Conservation (phyloP, 2,113 vertebrate genomes). For the Emberiza fucata region DNA sequence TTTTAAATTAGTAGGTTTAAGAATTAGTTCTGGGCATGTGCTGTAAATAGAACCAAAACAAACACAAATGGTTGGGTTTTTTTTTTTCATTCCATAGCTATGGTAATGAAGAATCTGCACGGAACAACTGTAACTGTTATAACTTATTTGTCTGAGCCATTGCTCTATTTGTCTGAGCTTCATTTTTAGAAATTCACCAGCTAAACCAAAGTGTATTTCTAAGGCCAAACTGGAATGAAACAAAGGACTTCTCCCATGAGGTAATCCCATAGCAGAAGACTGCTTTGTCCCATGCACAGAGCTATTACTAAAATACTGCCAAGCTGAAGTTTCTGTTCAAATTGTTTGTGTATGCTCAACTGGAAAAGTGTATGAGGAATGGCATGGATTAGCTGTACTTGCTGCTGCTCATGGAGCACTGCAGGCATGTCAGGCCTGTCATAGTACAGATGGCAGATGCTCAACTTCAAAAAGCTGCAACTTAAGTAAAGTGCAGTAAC, state of each 20-base stretch:
- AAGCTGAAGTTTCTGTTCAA: conserved; percentile 34
- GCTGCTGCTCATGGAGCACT: not conserved
- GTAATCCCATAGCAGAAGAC: not conserved
- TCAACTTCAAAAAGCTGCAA: not conserved
- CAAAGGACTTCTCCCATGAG: not conserved
- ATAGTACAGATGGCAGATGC: not conserved
- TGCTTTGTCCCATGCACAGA: not conserved
- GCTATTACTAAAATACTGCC: conserved; percentile 3
- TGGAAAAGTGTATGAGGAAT: not conserved
- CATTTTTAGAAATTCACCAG: conserved; percentile 29
- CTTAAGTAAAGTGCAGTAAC: not conserved
- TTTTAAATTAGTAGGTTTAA: not conserved
- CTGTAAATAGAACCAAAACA: not conserved
- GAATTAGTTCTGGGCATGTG: not conserved
- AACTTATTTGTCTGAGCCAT: not conserved
- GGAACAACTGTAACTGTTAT: not conserved
- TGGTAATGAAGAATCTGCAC: not conserved
- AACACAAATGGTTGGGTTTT: not conserved
- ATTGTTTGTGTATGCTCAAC: conserved; percentile 25
- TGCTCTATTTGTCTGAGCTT: not conserved
- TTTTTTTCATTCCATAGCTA: not conserved
- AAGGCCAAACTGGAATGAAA: not conserved
- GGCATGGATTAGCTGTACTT: not conserved
- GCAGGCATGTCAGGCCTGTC: not conserved
- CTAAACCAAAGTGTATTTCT: not conserved